phyloP scores from a whole-genome alignment of 1,140 invertebrate genomes.

The Lutraria rhynchaena region DNA sequence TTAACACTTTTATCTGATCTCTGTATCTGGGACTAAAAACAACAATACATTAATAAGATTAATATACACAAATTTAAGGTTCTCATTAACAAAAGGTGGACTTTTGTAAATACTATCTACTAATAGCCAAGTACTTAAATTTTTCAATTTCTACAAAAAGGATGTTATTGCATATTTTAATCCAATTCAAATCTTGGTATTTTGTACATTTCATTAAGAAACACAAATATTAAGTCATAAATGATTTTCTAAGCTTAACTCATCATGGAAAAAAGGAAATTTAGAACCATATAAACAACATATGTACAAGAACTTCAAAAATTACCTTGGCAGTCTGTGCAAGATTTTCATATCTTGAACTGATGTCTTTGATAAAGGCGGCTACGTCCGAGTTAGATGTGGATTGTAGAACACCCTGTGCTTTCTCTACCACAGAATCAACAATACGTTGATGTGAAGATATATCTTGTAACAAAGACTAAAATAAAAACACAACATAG shows the following conservation, averaged over 20 bases:
- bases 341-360: conserved; percentile 88
- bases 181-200: too few relatives aligned
- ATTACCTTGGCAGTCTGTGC: conserved; percentile 76
- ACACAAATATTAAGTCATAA: too few relatives aligned
- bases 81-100: too few relatives aligned
- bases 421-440: conserved; percentile 94
- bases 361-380: conserved; percentile 84
- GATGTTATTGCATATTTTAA: too few relatives aligned
- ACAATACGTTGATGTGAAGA: conserved; percentile 93
- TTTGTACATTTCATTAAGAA: too few relatives aligned
- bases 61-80: background rate
- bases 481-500: conserved; percentile 58
- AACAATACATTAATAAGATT: background rate
- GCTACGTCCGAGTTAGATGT: conserved; percentile 85
- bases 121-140: too few relatives aligned
- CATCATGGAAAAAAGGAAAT: too few relatives aligned
- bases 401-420: conserved; percentile 87
- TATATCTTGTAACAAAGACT: conserved; percentile 93
- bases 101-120: too few relatives aligned
- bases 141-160: too few relatives aligned
- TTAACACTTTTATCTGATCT: conserved; percentile 93
- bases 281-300: too few relatives aligned
- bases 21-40: conserved; percentile 85
- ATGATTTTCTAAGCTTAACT: too few relatives aligned
- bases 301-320: too few relatives aligned